Percentiles rank a stretch among this genome's conserved stretches.
Conservation (phyloP, 2,888 invertebrate species). For the Macrophya annulata region DNA sequence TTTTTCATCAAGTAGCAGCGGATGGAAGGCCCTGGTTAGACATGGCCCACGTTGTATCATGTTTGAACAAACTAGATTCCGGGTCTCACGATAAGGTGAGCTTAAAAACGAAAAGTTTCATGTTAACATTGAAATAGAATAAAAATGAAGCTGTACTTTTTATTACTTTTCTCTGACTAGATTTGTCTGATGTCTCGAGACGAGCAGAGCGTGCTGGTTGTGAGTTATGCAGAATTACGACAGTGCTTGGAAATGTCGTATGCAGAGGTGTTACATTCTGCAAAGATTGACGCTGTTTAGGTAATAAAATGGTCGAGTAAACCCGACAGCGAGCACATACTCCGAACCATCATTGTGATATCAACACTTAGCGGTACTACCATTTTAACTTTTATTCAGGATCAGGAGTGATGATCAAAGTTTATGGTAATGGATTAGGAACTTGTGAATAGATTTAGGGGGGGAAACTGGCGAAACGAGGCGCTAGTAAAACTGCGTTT, state of each 20-base stretch:
- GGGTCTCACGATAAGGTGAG: slow-evolving; percentile 90
- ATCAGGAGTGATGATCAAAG: slow-evolving; percentile 31
- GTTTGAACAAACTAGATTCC: slow-evolving; percentile 95
- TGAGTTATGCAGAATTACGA: slow-evolving; percentile 97
- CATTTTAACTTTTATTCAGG: slow-evolving; percentile 66
- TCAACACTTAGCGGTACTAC: slow-evolving; percentile 76
- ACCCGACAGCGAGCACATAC: slow-evolving; percentile 64
- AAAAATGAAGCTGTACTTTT: slow-evolving; percentile 38
- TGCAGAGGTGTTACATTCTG: slow-evolving; percentile 87
- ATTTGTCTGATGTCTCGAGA: slow-evolving; percentile 98
- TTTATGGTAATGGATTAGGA: slow-evolving; percentile 28
- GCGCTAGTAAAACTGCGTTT: neutral
- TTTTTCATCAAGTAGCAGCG: slow-evolving; percentile 97
- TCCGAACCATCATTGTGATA: slow-evolving; percentile 77
- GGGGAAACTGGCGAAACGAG: neutral
- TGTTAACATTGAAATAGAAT: neutral
- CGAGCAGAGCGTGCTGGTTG: slow-evolving; percentile 97
- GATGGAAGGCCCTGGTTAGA: slow-evolving; percentile 98
- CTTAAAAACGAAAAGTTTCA: neutral
- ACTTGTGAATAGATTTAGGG: slow-evolving; percentile 26
- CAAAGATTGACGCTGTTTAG: slow-evolving; percentile 75
- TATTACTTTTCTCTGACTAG: slow-evolving; percentile 77
- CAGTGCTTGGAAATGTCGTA: slow-evolving; percentile 97
- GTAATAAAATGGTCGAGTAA: slow-evolving; percentile 61
- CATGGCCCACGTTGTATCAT: slow-evolving; percentile 96